Percentiles rank a stretch among this genome's conserved stretches.
Conservation (phyloP, 2,113 vertebrate genomes). For the Catharus minimus region DNA sequence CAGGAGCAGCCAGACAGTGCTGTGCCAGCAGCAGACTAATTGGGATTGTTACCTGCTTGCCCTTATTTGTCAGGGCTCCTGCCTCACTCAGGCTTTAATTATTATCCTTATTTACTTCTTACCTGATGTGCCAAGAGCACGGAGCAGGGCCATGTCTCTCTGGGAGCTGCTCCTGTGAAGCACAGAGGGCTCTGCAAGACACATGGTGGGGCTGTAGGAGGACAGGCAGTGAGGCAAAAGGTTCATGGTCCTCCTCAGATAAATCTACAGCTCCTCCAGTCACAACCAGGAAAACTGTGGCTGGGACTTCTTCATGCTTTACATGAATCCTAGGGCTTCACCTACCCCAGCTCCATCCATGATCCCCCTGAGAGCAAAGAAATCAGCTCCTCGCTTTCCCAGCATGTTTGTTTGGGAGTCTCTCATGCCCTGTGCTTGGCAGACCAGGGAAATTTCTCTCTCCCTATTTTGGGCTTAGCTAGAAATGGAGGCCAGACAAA, state of each 20-base stretch:
- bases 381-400: background rate
- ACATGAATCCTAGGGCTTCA: background rate
- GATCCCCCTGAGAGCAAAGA: background rate
- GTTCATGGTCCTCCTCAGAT: background rate
- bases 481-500: background rate
- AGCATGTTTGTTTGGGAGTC: background rate
- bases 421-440: background rate
- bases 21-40: slow-evolving; percentile 23
- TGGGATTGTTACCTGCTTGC: slow-evolving; percentile 32
- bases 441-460: background rate
- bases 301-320: background rate
- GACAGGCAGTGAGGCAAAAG: background rate
- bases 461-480: background rate
- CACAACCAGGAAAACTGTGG: background rate
- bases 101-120: slow-evolving; percentile 3
- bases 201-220: background rate
- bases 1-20: background rate
- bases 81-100: slow-evolving; percentile 21
- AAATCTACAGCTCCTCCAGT: background rate
- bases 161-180: background rate
- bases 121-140: background rate
- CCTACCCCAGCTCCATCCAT: background rate
- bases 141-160: background rate
- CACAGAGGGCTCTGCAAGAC: background rate
- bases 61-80: slow-evolving; percentile 24